phyloP scores from a whole-genome alignment of 2,888 invertebrate genomes.

The Phaedon cochleariae region DNA sequence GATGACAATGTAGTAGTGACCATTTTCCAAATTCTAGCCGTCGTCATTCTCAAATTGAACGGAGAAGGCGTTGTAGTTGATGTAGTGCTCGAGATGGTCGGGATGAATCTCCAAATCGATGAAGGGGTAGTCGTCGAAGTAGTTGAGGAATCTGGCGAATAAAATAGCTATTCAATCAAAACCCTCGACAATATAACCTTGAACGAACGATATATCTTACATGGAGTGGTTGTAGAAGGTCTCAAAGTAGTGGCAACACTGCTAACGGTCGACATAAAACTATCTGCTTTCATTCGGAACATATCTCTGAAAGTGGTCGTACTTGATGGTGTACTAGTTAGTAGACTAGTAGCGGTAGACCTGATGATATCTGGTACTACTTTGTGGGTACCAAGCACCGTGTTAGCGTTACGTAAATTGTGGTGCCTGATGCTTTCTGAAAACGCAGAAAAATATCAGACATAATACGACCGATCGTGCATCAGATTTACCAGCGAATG shows the following conservation, averaged over 20 bases:
- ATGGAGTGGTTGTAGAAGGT: conserved; percentile 11
- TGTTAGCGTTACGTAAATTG: conserved; percentile 78
- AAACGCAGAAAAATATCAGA: conserved; percentile 22
- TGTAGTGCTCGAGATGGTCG: conserved; percentile 37
- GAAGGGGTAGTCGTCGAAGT: not conserved
- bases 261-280: conserved; percentile 49
- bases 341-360: conserved; percentile 64
- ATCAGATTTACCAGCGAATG: conserved; percentile 70
- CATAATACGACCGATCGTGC: not conserved
- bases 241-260: conserved; percentile 51
- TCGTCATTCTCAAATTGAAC: conserved; percentile 47
- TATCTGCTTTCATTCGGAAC: conserved; percentile 60
- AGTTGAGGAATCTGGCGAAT: not conserved
- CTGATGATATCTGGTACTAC: conserved; percentile 66
- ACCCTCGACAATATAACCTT: no score
- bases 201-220: conserved; percentile 2
- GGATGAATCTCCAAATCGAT: not conserved
- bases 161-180: not conserved
- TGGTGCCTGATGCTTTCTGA: conserved; percentile 75
- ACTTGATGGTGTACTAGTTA: conserved; percentile 51
- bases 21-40: conserved; percentile 56
- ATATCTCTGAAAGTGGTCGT: conserved; percentile 50
- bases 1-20: conserved; percentile 56
- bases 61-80: conserved; percentile 42
- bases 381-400: conserved; percentile 70